Base-by-base conservation (phyloP, 1,140 invertebrate species). In the Papilio dardanus region DNA sequence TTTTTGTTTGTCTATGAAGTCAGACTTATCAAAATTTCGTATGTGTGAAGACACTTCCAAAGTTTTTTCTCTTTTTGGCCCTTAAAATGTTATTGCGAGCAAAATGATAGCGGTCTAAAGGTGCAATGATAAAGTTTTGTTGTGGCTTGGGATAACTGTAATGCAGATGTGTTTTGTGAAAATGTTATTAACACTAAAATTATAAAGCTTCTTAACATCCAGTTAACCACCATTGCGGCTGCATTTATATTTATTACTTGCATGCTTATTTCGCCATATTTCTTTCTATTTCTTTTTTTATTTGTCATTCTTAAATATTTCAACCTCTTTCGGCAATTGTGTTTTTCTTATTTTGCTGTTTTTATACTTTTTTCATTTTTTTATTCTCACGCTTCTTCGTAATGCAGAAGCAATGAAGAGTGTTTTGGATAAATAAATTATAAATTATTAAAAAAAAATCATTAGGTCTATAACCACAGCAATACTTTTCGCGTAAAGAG, bases 331-430 rank as follows among this genome's bases (percentile, higher is more conserved):
- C 33, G 54, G 69, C 37, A 58, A 37, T 71, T 73, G 35, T 35
- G 19, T 33, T 69, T 77, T 76, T 79, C 74, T 24, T 68, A 46
- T 82, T 82, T 79, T 31, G 74, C 79, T 76, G 73, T 81, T 82
- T 78, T 30, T 71, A 33, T 79, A 58, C 77, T 68, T 83, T 81
- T 54, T 76, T 80, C 79, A 76, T 76, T 76, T 83, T 81, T 77
- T 74, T 81, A 74, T 69, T 71, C 79, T 82, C 84, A 71, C 77
- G 88, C 88, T 92, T 91, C 85, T 87, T 87, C 76, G 81, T 77
- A 78, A 92, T 92, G 91, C 91, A 93, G 91, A 91, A 91, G 91
- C 91, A 93, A 93, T 93, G 91, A 87, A 78, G 75, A 71, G 10
- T 77, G 33, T 76, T 81, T 75, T 75, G 74, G 71, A 74, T 69